These are phyloP conservation scores for Anguilla rostrata DNA, from an alignment of 2,113 vertebrate species.

Conservation along the genomic window DNA sequence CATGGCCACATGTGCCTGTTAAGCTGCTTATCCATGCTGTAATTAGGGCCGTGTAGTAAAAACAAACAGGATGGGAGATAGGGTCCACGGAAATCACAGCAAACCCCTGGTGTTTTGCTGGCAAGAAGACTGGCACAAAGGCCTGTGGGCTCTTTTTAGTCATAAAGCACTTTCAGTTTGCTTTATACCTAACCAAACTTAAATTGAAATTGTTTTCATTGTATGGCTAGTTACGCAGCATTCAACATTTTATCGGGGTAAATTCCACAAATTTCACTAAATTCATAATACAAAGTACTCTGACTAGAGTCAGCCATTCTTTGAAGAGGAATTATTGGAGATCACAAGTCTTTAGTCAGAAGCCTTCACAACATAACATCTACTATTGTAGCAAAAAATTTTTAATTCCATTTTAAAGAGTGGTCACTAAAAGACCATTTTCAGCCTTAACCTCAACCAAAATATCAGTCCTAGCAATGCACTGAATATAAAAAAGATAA, in stretches of 20 bases:
- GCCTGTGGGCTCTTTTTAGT: neutral
- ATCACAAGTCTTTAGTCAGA: neutral
- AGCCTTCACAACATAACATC: too few species aligned
- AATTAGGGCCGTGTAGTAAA: constrained; percentile 67
- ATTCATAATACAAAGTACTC: neutral
- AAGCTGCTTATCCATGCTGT: constrained; percentile 72
- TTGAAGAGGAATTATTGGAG: neutral
- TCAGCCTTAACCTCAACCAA: neutral
- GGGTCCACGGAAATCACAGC: neutral
- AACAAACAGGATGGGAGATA: constrained; percentile 44
- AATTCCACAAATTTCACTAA: too few species aligned
- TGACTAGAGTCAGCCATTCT: neutral
- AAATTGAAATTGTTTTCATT: neutral
- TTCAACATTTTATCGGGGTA: neutral
- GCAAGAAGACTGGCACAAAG: neutral
- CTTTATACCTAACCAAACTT: neutral
- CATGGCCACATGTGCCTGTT: constrained; percentile 65
- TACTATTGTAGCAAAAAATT: neutral
- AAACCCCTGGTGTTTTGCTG: neutral
- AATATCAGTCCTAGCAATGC: too few species aligned
- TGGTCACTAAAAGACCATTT: neutral
- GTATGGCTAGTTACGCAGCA: neutral
- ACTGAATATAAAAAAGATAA: too few species aligned
- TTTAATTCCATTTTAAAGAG: neutral
- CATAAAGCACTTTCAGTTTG: neutral